Evolutionary conservation across 2,888 invertebrate species (phyloP).

Genomic region (Rotaria socialis): DNA sequence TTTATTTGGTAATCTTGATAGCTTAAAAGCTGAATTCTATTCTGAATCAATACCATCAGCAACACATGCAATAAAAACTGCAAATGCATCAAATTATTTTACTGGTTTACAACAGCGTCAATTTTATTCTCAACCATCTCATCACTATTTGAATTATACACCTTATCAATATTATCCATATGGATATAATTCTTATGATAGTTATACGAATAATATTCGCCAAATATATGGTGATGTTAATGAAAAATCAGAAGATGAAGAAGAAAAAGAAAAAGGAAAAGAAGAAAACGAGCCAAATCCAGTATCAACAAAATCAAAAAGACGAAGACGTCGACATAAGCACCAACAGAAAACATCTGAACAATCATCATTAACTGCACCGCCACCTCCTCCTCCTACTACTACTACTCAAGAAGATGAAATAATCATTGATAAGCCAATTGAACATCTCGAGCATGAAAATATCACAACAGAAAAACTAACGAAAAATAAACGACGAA

Average conservation of each 20-base stretch:
- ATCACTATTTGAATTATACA: not conserved
- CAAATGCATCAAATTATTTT: not conserved
- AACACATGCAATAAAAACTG: not conserved
- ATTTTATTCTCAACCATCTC: not conserved
- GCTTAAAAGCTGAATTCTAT: not conserved
- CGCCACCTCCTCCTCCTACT: too few species aligned
- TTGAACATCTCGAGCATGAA: conserved; percentile 7
- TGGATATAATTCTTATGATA: not conserved
- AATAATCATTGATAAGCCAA: not conserved
- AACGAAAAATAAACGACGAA: not conserved
- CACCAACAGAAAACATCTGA: not conserved
- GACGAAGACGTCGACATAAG: not conserved
- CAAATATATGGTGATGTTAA: not conserved
- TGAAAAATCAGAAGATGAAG: not conserved
- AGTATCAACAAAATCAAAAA: not conserved
- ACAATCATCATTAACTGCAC: not conserved
- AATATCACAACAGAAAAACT: not conserved
- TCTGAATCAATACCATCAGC: not conserved
- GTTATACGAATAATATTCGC: not conserved
- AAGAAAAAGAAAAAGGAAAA: not conserved
- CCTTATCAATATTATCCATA: not conserved
- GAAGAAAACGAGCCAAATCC: not conserved
- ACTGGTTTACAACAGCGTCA: not conserved
- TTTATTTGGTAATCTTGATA: not conserved
- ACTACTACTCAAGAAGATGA: not conserved